Base-by-base conservation (phyloP, 2,113 vertebrate species). In the Bathybates hornii region DNA sequence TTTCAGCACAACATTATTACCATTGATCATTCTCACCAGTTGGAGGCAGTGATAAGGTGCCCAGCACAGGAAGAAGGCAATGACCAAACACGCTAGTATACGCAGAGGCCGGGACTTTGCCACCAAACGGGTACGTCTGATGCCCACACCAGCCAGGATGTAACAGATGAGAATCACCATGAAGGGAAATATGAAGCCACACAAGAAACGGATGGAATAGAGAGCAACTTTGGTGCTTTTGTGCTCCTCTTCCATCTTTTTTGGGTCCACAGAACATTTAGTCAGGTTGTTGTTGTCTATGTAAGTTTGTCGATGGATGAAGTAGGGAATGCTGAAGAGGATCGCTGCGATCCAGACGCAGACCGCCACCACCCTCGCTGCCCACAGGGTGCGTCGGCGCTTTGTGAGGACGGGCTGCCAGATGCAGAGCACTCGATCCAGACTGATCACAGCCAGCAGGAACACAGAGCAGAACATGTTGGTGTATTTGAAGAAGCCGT, bases 51-150 rank as follows among this genome's bases (percentile, higher is more conserved):
- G 96, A 83, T 97, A 97, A 4, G 97, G 96, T 1, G 91, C 96
- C 97, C 97, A 97, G 92, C 96, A 97, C 21, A 97, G 12, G 89
- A 97, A 97, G 91, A 97, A 89, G 13, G 0, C 43, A 45, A 3
- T 57, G 7, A 97, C 96, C 3, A 97, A 38, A 0, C 88, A 82
- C 0, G 91, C 92, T 1, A 97, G 53, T 50, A 97, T 93, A 9
- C 94, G 94, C 5, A 97, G 89, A 3, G 96, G 92, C 4, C 95
- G 94, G 7, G 93, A 82, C 78, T 96, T 96, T 4, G 86, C 78
- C 0, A 82, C 21, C 2, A 12, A 6, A 8, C 2, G 48, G 48
- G 48, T 50, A 4, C 48, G 48, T 50, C 16, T 2, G 48, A 50
- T 50, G 4, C 45, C 45, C 16, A 53, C 50, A 3, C 19, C 50